Evolutionary conservation across 2,888 invertebrate genomes (phyloP), one percentile per base, ranked within the genome.

Genomic region (Dinocampus coccinellae): DNA sequence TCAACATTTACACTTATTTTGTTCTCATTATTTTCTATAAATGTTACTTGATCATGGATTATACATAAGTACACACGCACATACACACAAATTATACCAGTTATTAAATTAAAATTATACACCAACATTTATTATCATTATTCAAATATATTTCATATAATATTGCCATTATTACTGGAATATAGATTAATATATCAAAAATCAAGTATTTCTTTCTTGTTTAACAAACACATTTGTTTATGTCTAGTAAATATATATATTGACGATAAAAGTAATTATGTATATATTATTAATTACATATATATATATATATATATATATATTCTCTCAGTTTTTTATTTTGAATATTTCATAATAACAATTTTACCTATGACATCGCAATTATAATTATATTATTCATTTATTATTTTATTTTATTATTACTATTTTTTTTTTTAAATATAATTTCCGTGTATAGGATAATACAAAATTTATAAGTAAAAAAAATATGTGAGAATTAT

Each of bases 51-150:
- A n/a, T n/a, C 39, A 39, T 39, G 11, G n/a, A 33, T 4, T 36
- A 33, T 33, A 33, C 7, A 47, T 47, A 47, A n/a, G 16, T 47
- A 47, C 16, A 47, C 7, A 47, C 16, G 16, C 7, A 6, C 16
- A 20, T 16, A 2, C 47, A 47, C 6, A 4, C 68, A 62, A 73
- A 74, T 74, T 73, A 70, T n/a, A 36, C 36, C 71, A 70, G 71
- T 67, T 67, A 20, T 36, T 42, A n/a, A 42, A 33, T 34, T 33
- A 52, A 63, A 47, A 24, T 69, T 62, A 63, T 72, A 67, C 63
- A 22, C 58, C n/a, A n/a, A 24, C 16, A 47, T 47, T 39, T 39
- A 39, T 39, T n/a, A n/a, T 39, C n/a, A n/a, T n/a, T n/a, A 39
- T 39, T n/a, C n/a, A 1, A n/a, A 39, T n/a, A 39, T 2, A 39